A percentile compares a stretch with the other conserved stretches of the same genome.
phyloP scores from a whole-genome alignment of 2,113 vertebrate genomes.

The Glaucidium brasilianum region DNA sequence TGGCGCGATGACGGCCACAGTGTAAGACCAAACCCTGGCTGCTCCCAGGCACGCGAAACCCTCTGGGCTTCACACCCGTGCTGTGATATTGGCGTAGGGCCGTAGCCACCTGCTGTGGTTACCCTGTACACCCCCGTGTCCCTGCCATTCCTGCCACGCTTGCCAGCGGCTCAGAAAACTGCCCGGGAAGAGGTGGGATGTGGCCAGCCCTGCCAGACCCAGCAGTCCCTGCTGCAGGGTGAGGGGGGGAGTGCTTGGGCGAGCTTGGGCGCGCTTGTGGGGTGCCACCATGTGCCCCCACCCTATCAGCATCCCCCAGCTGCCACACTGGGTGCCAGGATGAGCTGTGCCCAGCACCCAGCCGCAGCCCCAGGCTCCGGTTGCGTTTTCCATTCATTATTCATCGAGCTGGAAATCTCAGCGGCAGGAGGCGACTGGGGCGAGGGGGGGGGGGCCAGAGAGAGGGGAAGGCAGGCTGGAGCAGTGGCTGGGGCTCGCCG shows the following conservation, averaged over 20 bases:
- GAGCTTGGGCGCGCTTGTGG: not conserved
- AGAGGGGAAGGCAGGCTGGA: not conserved
- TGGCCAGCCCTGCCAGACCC: not conserved
- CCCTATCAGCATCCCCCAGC: not conserved
- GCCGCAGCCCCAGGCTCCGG: not conserved
- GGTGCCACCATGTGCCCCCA: not conserved
- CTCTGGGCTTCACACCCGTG: not conserved
- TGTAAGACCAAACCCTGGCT: not conserved
- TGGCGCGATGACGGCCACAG: fast-evolving
- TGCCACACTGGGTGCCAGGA: not conserved
- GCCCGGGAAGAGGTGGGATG: not conserved
- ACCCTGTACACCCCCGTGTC: fast-evolving
- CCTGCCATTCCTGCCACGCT: fast-evolving
- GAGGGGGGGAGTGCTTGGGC: fast-evolving
- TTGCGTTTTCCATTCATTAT: conserved; percentile 65
- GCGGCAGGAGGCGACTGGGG: not conserved
- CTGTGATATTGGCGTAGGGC: not conserved
- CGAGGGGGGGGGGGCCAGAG: not conserved
- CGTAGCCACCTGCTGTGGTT: not conserved
- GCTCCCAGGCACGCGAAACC: not conserved
- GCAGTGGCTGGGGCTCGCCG: not conserved
- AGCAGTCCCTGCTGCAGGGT: fast-evolving
- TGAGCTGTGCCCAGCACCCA: conserved; percentile 48
- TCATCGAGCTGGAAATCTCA: conserved; percentile 58
- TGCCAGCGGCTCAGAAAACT: fast-evolving